These are phyloP conservation scores for Acestrorhynchus altus DNA, from an alignment of 2,797 vertebrate genomes.

Conservation along the genomic window DNA sequence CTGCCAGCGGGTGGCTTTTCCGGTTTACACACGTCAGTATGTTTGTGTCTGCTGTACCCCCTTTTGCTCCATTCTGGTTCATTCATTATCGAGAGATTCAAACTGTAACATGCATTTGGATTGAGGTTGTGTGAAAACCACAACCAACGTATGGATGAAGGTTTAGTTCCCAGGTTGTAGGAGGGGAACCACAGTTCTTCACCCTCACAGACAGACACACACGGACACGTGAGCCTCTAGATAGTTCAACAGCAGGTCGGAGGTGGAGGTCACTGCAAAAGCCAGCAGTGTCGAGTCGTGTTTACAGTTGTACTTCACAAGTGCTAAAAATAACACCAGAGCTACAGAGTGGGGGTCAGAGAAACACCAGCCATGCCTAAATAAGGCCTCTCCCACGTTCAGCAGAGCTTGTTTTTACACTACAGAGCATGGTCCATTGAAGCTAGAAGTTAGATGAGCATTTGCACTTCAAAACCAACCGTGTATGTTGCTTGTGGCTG, in stretches of 20 bases:
- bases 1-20: slow-evolving; percentile 65
- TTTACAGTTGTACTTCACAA: background rate
- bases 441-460: background rate
- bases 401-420: background rate
- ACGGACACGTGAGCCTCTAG: slow-evolving; percentile 59
- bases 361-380: background rate
- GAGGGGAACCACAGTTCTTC: background rate
- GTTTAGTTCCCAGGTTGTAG: slow-evolving; percentile 20
- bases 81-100: slow-evolving; percentile 47
- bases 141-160: slow-evolving; percentile 17
- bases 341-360: background rate
- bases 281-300: slow-evolving; percentile 17
- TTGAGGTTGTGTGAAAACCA: slow-evolving; percentile 45
- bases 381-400: background rate
- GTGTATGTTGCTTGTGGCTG: background rate
- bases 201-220: slow-evolving; percentile 68
- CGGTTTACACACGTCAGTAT: slow-evolving; percentile 68
- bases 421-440: background rate
- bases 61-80: slow-evolving; percentile 30
- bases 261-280: slow-evolving; percentile 62
- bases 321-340: background rate
- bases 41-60: slow-evolving; percentile 62
- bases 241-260: slow-evolving; percentile 53
- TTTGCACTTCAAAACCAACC: background rate
- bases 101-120: slow-evolving; percentile 59